Evolutionary conservation across 2,888 invertebrate genomes (phyloP).

Genomic region (Scotopteryx bipunctaria): DNA sequence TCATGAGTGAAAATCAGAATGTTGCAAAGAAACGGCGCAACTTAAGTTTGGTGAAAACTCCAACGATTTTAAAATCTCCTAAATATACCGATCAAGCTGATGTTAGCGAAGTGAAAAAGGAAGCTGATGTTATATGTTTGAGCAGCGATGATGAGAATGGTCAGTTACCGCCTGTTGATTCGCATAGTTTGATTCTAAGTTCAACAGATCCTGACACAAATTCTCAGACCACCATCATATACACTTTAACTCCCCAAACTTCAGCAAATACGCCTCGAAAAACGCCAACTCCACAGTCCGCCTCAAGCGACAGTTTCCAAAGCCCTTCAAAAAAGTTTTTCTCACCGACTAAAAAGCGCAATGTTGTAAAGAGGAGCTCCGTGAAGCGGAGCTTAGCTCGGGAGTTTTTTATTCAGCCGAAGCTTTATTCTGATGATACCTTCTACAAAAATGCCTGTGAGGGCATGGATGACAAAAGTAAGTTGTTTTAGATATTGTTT

Average conservation of each 20-base stretch:
- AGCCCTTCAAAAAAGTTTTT: slow-evolving; percentile 52
- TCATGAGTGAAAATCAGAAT: slow-evolving; percentile 30
- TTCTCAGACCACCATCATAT: slow-evolving; percentile 31
- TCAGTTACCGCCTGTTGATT: slow-evolving; percentile 5
- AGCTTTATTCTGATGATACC: slow-evolving; percentile 24
- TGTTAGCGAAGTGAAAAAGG: slow-evolving; percentile 19
- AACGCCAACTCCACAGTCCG: slow-evolving; percentile 37
- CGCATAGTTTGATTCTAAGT: slow-evolving; percentile 12
- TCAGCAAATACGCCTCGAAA: slow-evolving; percentile 37
- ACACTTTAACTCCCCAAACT: slow-evolving; percentile 41
- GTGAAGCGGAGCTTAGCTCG: slow-evolving; percentile 52
- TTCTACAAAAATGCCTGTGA: slow-evolving; percentile 41
- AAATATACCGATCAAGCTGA: slow-evolving; percentile 32
- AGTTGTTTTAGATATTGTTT: too few species aligned
- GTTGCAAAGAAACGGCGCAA: slow-evolving; percentile 44
- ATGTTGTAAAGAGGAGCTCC: slow-evolving; percentile 46
- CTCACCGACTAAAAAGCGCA: slow-evolving; percentile 65
- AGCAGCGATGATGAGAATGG: slow-evolving; percentile 56
- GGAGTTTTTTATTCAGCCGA: slow-evolving; percentile 32
- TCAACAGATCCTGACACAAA: slow-evolving; percentile 11
- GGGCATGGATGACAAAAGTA: slow-evolving; percentile 70
- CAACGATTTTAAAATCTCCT: slow-evolving; percentile 41
- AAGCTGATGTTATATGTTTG: slow-evolving; percentile 44
- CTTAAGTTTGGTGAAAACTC: slow-evolving; percentile 44
- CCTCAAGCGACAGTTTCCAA: slow-evolving; percentile 30